Percentiles rank a stretch among this genome's conserved stretches.
Evolutionary conservation across 2,888 invertebrate genomes (phyloP).

Genomic region (Sminthurides aquaticus): DNA sequence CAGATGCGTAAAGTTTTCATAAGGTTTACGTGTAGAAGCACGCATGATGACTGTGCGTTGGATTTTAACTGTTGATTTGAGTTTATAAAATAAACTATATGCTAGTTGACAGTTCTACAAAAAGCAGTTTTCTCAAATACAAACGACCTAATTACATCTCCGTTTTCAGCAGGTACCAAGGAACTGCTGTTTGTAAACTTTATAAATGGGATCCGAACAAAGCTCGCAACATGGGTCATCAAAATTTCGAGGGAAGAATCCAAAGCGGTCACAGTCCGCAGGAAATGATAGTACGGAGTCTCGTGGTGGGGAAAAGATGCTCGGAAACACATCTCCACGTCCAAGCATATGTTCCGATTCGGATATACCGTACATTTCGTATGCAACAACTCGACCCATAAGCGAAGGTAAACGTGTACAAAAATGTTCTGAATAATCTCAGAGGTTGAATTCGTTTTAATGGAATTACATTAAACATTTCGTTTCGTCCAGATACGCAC

Average conservation of each 20-base stretch:
- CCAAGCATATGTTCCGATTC: constrained; percentile 82
- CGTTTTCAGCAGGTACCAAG: too few species aligned
- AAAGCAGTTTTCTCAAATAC: background rate
- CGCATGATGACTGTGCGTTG: too few species aligned
- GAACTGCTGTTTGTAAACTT: too few species aligned
- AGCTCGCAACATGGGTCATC: constrained; percentile 44
- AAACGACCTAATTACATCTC: too few species aligned
- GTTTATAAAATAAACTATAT: too few species aligned
- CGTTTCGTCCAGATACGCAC: constrained; percentile 61
- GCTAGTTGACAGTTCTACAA: background rate
- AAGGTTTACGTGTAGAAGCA: too few species aligned
- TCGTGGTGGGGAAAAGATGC: constrained; percentile 24
- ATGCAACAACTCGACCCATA: constrained; percentile 79
- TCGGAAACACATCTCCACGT: constrained; percentile 70
- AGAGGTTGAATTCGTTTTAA: background rate
- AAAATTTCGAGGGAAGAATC: constrained; percentile 36
- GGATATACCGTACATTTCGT: constrained; percentile 83
- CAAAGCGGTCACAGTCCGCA: constrained; percentile 43
- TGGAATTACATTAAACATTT: constrained; percentile 18
- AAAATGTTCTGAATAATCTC: constrained; percentile 5
- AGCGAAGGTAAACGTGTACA: constrained; percentile 65
- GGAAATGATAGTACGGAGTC: constrained; percentile 33
- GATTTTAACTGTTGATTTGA: too few species aligned
- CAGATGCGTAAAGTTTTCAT: too few species aligned
- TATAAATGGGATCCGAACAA: constrained; percentile 46